A percentile compares a stretch with the other conserved stretches of the same genome.
These are phyloP conservation scores for Marcusenius ussheri DNA, from an alignment of 2,113 vertebrate species.

Conservation along the genomic window DNA sequence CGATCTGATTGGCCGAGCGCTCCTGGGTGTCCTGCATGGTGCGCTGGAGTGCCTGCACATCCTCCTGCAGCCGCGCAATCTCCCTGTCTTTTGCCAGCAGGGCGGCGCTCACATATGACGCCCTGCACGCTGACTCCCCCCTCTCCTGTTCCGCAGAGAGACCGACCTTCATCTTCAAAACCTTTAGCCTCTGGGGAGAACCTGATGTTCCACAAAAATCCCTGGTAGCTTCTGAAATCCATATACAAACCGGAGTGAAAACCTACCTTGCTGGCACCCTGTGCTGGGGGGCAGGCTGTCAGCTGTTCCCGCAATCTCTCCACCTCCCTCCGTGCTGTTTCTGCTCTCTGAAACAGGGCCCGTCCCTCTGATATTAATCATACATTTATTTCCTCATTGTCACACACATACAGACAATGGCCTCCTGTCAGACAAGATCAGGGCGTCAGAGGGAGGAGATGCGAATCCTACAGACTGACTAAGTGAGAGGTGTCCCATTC, in stretches of 20 bases:
- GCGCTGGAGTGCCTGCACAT: slow-evolving; percentile 82
- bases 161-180: not conserved
- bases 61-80: slow-evolving; percentile 86
- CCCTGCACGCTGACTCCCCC: slow-evolving; percentile 64
- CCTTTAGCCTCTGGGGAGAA: not conserved
- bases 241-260: not conserved
- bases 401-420: not conserved
- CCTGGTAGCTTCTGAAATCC: not conserved
- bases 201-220: not conserved
- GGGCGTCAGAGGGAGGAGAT: not conserved
- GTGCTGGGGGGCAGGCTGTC: slow-evolving; percentile 66
- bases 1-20: slow-evolving; percentile 83
- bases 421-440: slow-evolving; percentile 1
- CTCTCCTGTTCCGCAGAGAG: slow-evolving; percentile 63
- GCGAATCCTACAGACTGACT: not conserved
- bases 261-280: slow-evolving; percentile 70
- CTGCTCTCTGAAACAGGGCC: slow-evolving; percentile 68
- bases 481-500: not conserved
- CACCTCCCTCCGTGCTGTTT: slow-evolving; percentile 81
- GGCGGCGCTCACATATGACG: slow-evolving; percentile 71
- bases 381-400: not conserved
- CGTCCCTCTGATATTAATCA: not conserved
- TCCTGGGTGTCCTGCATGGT: slow-evolving; percentile 88
- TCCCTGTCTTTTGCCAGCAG: slow-evolving; percentile 89
- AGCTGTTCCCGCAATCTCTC: slow-evolving; percentile 83